Base-by-base conservation (phyloP, 2,797 vertebrate genomes). In the Lateolabrax maculatus region DNA sequence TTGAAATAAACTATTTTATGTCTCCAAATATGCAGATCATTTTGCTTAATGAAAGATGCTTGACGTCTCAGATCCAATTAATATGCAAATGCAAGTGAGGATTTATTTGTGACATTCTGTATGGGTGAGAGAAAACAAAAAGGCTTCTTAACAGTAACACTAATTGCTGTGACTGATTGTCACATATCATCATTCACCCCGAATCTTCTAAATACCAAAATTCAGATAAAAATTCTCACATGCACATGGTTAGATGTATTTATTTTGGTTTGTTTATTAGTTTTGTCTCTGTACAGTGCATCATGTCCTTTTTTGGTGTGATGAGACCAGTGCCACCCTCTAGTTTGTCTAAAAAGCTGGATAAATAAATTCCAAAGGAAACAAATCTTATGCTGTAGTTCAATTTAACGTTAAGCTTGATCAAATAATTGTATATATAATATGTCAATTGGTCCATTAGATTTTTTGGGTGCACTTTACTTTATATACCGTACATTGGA, bases 71-170 rank as follows among this genome's bases (percentile, higher is more conserved):
- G 97, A 99, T 99, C 98, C 98, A 99, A 99, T 99, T 99, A 99
- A 99, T 99, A 99, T 99, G 98, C 98, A 99, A 99, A 99, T 99
- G 97, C 96, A 96, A 97, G 97, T 96, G 96, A 99, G 98, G 98
- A 99, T 99, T 99, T 99, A 99, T 99, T 99, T 99, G 98, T 99
- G 98, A 99, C 98, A 99, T 99, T 99, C 97, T 98, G 98, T 99
- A 98, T 99, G 98, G 98, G 98, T 99, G 98, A 99, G 98, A 98
- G 97, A 99, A 99, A 99, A 99, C 98, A 99, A 99, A 99, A 99
- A 99, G 97, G 96, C 97, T 98, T 98, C 98, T 99, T 99, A 99
- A 98, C 98, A 97, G 98, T 98, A 97, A 99, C 98, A 98, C 98
- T 99, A 99, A 98, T 98, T 99, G 98, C 98, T 98, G 97, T 98